These are phyloP conservation scores for Drosophila kikkawai DNA, from an alignment of 1,140 invertebrate genomes.

Conservation along the genomic window DNA sequence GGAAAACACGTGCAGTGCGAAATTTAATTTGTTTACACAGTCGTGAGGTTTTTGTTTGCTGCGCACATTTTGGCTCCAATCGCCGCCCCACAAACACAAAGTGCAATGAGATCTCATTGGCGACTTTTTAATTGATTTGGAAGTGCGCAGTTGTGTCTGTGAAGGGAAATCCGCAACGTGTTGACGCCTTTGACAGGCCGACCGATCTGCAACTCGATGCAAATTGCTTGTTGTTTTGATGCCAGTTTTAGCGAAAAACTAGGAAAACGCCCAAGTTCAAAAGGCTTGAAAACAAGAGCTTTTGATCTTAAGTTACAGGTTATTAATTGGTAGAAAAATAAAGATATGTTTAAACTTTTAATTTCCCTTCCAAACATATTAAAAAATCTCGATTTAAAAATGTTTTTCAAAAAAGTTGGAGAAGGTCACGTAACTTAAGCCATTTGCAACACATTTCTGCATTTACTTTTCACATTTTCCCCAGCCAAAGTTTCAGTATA, in stretches of 20 bases:
- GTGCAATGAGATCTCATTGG: conserved; percentile 36
- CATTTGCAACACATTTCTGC: background rate
- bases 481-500: conserved; percentile 25
- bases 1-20: conserved; percentile 2
- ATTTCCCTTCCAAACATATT: background rate
- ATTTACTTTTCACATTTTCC: conserved; percentile 1
- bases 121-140: conserved; percentile 43
- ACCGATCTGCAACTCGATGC: conserved; percentile 28
- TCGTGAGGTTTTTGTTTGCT: conserved; percentile 21
- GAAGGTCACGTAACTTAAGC: background rate
- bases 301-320: background rate
- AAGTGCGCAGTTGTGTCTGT: conserved; percentile 41
- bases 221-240: conserved; percentile 73
- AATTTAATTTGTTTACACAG: conserved; percentile 6
- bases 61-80: conserved; percentile 24
- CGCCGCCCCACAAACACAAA: conserved; percentile 11
- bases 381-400: background rate
- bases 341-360: too few species aligned
- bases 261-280: conserved; percentile 37
- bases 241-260: conserved; percentile 51
- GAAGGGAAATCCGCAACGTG: conserved; percentile 20
- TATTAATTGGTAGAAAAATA: background rate
- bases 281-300: background rate
- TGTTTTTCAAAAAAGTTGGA: background rate
- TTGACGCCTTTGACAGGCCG: conserved; percentile 50